These are phyloP conservation scores for Caenorhabditis elegans DNA, from an alignment of 1,140 invertebrate genomes.

Conservation along the genomic window DNA sequence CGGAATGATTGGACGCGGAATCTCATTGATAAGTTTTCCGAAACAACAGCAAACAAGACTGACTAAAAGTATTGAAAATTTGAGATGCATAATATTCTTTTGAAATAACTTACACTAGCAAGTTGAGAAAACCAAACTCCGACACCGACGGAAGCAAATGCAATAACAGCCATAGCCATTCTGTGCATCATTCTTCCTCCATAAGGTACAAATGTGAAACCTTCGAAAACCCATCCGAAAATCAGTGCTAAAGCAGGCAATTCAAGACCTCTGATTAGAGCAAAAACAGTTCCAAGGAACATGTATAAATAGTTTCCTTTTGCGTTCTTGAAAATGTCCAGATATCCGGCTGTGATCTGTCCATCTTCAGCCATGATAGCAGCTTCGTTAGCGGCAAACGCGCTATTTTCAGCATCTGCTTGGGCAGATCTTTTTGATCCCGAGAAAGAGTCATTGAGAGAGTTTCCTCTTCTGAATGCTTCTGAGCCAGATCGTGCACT, in stretches of 20 bases:
- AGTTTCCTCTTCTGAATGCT: slow-evolving; percentile 15
- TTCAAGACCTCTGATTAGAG: slow-evolving; percentile 42
- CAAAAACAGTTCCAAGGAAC: slow-evolving; percentile 35
- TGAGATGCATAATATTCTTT: not conserved
- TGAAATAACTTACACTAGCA: slow-evolving; percentile 41
- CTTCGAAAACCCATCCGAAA: slow-evolving; percentile 41
- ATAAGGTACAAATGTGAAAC: slow-evolving; percentile 36
- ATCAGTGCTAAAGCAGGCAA: slow-evolving; percentile 46
- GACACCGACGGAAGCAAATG: slow-evolving; percentile 31
- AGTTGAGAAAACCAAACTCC: slow-evolving; percentile 40
- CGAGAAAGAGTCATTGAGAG: slow-evolving; percentile 37
- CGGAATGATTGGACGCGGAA: slow-evolving; percentile 67
- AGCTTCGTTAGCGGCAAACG: slow-evolving; percentile 51
- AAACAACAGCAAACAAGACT: slow-evolving; percentile 61
- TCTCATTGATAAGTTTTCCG: slow-evolving; percentile 68
- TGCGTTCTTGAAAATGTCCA: slow-evolving; percentile 46
- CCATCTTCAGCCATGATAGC: slow-evolving; percentile 49
- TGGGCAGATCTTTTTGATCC: slow-evolving; percentile 43
- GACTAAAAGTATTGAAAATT: slow-evolving; percentile 48
- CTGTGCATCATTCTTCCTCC: slow-evolving; percentile 40
- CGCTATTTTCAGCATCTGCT: slow-evolving; percentile 54
- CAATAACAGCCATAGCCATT: slow-evolving; percentile 45
- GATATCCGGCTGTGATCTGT: slow-evolving; percentile 42
- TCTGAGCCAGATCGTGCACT: slow-evolving; percentile 14
- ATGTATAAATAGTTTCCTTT: slow-evolving; percentile 44